Evolutionary conservation across 2,888 invertebrate genomes (phyloP).

Genomic region (Cephus pulcher): DNA sequence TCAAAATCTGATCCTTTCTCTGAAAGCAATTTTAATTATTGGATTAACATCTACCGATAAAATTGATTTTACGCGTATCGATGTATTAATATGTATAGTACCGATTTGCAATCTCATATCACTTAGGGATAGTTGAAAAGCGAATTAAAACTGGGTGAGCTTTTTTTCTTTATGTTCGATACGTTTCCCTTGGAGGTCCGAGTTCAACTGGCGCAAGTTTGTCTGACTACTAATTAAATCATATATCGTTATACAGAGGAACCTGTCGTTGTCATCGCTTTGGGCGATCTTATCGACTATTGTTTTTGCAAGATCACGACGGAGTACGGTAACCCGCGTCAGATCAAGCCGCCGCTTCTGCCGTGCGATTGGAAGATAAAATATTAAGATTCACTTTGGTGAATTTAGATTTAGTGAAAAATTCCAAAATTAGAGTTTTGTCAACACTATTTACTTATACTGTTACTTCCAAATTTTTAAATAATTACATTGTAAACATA

Average conservation of each 20-base stretch:
- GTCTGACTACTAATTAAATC: neutral
- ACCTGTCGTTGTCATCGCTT: neutral
- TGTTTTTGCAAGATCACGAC: neutral
- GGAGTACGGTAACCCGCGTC: neutral
- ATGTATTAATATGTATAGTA: neutral
- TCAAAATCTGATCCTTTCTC: slow-evolving; percentile 69
- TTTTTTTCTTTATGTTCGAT: neutral
- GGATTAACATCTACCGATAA: neutral
- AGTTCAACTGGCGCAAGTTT: neutral
- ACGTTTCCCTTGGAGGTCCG: neutral
- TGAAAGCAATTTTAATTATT: slow-evolving; percentile 1
- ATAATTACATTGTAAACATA: neutral
- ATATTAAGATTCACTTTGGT: neutral
- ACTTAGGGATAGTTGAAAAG: neutral
- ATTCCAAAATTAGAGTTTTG: neutral
- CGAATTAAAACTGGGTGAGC: neutral
- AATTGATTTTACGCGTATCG: neutral
- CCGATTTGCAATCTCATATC: neutral
- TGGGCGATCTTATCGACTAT: neutral
- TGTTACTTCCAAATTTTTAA: neutral
- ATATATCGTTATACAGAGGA: neutral
- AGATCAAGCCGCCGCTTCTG: neutral
- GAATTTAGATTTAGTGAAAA: neutral
- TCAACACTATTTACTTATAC: too few species aligned
- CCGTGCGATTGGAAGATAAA: neutral